phyloP scores from a whole-genome alignment of 1,140 invertebrate genomes.

The Drosophila elegans region DNA sequence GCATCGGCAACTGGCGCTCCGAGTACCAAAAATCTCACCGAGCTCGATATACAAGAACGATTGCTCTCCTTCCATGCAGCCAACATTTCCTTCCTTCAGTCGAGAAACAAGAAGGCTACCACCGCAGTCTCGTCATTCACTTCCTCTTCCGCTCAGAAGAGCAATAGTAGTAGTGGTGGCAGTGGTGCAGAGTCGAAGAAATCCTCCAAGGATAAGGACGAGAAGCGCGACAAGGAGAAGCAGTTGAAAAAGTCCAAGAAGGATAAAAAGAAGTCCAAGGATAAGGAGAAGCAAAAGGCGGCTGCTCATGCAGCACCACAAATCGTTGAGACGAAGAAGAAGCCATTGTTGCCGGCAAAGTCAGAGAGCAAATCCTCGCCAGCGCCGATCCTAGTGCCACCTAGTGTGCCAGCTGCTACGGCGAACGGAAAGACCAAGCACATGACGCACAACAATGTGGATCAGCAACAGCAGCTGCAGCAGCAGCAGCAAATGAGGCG shows the following conservation, averaged over 20 bases:
- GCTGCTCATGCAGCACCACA: not conserved
- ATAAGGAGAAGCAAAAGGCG: conserved; percentile 59
- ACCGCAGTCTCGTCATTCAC: conserved; percentile 15
- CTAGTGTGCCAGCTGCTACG: not conserved
- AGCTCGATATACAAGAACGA: conserved; percentile 87
- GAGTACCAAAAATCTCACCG: conserved; percentile 73
- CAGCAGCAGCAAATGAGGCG: conserved; percentile 51
- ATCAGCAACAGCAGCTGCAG: conserved; percentile 29
- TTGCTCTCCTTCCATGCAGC: conserved; percentile 87
- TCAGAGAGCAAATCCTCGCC: conserved; percentile 11
- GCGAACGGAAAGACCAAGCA: conserved; percentile 63
- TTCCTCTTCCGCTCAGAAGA: conserved; percentile 26
- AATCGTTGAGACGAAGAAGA: conserved; percentile 46
- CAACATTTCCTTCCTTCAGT: conserved; percentile 87
- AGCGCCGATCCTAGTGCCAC: conserved; percentile 2
- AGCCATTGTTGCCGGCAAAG: conserved; percentile 25
- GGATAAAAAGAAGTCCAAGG: conserved; percentile 72
- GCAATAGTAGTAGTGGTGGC: conserved; percentile 26
- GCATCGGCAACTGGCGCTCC: conserved; percentile 3
- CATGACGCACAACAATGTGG: conserved; percentile 8
- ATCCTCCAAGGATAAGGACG: conserved; percentile 59
- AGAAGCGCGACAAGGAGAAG: conserved; percentile 60
- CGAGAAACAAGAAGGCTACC: conserved; percentile 86
- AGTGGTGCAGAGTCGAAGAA: conserved; percentile 49
- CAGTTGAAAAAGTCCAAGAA: conserved; percentile 68